These are phyloP conservation scores for Propithecus deckenii DNA, from an alignment of 2,797 vertebrate species.

Conservation along the genomic window DNA sequence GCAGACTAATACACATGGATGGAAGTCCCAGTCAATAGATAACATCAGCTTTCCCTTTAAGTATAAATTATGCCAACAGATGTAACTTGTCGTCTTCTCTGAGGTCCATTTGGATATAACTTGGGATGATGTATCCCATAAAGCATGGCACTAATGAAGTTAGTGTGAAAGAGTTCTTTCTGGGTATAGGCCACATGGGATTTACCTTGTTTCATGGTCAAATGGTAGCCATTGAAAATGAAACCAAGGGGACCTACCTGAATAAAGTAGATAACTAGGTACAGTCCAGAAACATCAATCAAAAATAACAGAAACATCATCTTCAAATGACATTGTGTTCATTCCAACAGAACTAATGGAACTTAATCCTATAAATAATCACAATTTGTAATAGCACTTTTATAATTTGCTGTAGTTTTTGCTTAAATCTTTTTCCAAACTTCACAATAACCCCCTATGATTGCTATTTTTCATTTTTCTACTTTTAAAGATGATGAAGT, in stretches of 20 bases:
- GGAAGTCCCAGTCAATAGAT: not conserved
- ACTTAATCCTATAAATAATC: not conserved
- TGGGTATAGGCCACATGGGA: not conserved
- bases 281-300: not conserved
- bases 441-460: not conserved
- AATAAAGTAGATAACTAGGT: not conserved
- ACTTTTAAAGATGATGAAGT: not conserved
- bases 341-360: not conserved
- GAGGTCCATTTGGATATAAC: not conserved
- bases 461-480: not conserved
- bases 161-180: conserved; percentile 3
- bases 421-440: not conserved
- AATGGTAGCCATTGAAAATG: conserved; percentile 17
- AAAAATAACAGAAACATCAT: not conserved
- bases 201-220: conserved; percentile 33
- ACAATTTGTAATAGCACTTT: not conserved
- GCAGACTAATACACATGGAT: not conserved
- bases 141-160: not conserved
- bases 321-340: not conserved
- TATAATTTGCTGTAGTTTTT: not conserved
- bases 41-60: conserved; percentile 22
- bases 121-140: not conserved
- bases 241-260: not conserved
- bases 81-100: not conserved
- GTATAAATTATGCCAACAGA: not conserved